A percentile compares a stretch with the other conserved stretches of the same genome.
Conservation (phyloP, 2,797 vertebrate genomes). For the Argya squamiceps region DNA sequence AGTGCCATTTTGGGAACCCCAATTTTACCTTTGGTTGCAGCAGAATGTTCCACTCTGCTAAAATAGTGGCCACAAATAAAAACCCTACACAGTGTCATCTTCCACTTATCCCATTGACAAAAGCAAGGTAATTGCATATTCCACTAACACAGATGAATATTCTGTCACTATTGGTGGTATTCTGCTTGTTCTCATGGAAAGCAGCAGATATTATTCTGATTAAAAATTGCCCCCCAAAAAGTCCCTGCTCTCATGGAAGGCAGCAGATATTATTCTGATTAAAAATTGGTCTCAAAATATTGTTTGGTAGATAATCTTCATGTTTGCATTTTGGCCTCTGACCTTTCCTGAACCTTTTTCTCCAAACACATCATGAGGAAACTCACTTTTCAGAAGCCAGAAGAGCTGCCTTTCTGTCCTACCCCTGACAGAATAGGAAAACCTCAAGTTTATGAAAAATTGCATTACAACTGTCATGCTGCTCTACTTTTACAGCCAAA, state of each 20-base stretch:
- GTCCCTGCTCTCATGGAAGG: too few species aligned
- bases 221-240: background rate
- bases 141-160: background rate
- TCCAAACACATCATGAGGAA: background rate
- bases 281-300: background rate
- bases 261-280: background rate
- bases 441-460: background rate
- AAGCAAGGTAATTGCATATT: background rate
- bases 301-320: background rate
- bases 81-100: background rate
- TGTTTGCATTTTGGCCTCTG: background rate
- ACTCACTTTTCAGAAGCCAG: background rate
- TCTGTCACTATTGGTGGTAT: fast-evolving
- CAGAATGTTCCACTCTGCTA: background rate
- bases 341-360: background rate
- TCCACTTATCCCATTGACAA: background rate
- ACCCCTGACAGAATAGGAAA: fast-evolving
- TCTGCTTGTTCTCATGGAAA: background rate
- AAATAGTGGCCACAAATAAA: background rate
- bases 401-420: background rate
- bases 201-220: background rate
- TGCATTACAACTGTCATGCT: background rate
- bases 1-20: background rate
- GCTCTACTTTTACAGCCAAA: background rate
- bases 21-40: background rate